phyloP scores from a whole-genome alignment of 2,113 vertebrate species.

The Sula dactylatra region DNA sequence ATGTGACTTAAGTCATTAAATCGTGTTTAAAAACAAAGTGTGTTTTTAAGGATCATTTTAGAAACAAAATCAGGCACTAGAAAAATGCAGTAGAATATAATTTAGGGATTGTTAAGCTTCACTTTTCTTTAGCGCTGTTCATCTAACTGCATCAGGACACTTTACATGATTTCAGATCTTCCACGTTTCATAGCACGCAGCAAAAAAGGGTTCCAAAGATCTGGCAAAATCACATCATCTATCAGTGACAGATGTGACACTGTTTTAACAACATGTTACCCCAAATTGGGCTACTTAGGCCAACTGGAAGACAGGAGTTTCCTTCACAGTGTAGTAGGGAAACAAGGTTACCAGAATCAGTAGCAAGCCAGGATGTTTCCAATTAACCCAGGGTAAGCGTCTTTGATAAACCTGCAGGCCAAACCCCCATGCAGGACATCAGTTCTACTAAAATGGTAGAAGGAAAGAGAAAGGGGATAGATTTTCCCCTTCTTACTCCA shows the following conservation, averaged over 20 bases:
- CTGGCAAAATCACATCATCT: background rate
- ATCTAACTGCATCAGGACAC: background rate
- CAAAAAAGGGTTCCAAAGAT: background rate
- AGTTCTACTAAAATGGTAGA: background rate
- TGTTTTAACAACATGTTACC: background rate
- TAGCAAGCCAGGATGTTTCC: background rate
- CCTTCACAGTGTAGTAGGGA: background rate
- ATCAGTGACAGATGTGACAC: background rate
- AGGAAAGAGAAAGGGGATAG: background rate
- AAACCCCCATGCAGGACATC: background rate
- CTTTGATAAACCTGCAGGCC: background rate
- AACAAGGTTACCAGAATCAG: background rate
- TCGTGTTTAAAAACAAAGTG: background rate
- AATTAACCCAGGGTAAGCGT: background rate
- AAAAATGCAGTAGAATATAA: background rate
- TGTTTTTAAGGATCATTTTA: background rate
- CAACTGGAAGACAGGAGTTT: background rate
- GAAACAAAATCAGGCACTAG: background rate
- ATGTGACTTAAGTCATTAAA: background rate
- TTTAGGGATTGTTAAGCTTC: background rate
- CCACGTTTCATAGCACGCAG: background rate
- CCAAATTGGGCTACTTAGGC: background rate
- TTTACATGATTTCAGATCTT: background rate
- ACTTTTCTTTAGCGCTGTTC: background rate
- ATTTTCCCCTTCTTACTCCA: background rate